Evolutionary conservation across 2,888 invertebrate genomes (phyloP), one percentile per base, ranked within the genome.

Genomic region (Tetramorium bicarinatum): DNA sequence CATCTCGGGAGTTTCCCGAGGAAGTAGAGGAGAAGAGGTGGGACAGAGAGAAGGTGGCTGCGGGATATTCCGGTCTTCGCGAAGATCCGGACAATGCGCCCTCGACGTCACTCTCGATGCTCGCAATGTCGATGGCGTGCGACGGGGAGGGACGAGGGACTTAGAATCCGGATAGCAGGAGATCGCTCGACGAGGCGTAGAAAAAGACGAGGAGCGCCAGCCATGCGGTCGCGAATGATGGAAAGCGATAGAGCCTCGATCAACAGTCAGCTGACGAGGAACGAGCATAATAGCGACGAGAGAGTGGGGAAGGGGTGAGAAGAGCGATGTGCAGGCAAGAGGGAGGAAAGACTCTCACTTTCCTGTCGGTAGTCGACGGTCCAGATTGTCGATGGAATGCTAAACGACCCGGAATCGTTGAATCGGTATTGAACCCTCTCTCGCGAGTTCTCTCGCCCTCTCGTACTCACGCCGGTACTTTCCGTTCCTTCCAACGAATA

Each of bases 61-160:
- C 75, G 84, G 84, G 89, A 87, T 92, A 91, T 91, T 89, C 88
- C 85, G 76, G 76, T 67, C 74, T 84, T 74, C 83, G 87, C 86
- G 88, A 91, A 89, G 88, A 85, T 88, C 91, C 87, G 92, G 90
- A 93, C 93, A 93, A 93, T 93, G 87, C 88, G 86, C 89, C 86
- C 93, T 93, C 91, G 91, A 93, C 92, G 93, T 93, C 93, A 92
- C 91, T 93, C 92, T 93, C 92, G 91, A 93, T 91, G 90, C 91
- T 87, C 90, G 77, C 75, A 80, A 88, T 82, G 85, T 87, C 85
- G 84, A 76, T 54, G 86, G 54, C 66, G 85, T 44, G 71, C 69
- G 49, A 72, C 64, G 83, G 75, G 87, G 25, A 1, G 87, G 89
- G 85, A 86, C 84, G 87, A 87, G 90, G 85, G 89, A 89, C 89